A percentile compares a stretch with the other conserved stretches of the same genome.
phyloP scores from a whole-genome alignment of 2,797 vertebrate genomes.

The Labeo calbasu region DNA sequence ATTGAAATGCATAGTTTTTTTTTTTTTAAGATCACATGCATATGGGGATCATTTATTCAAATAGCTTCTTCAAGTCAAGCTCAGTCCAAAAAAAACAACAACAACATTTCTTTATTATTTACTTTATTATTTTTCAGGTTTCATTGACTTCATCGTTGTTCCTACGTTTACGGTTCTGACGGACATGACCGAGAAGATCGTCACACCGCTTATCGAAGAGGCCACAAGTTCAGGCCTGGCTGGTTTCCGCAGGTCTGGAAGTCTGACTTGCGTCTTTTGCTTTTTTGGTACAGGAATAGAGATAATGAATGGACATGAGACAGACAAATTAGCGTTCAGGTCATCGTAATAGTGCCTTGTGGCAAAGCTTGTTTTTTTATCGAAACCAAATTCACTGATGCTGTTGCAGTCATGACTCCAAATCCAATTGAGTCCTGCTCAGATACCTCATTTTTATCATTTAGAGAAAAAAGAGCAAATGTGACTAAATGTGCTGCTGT shows the following conservation, averaged over 20 bases:
- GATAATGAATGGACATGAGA: neutral
- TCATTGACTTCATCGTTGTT: constrained; percentile 98
- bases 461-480: neutral
- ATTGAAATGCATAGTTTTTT: neutral
- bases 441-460: neutral
- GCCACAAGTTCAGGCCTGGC: constrained; percentile 82
- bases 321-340: neutral
- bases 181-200: constrained; percentile 95
- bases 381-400: constrained; percentile 15
- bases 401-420: neutral
- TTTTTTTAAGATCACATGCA: neutral
- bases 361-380: constrained; percentile 1
- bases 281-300: neutral
- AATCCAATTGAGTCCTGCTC: neutral
- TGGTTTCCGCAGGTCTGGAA: constrained; percentile 83
- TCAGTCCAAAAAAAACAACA: neutral
- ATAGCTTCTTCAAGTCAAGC: neutral
- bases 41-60: neutral
- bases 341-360: neutral
- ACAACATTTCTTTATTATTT: neutral
- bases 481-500: neutral
- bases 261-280: neutral
- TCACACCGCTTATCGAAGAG: constrained; percentile 92
- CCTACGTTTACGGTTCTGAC: constrained; percentile 97
- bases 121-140: constrained; percentile 79